Evolutionary conservation across 1,140 invertebrate species (phyloP).

Genomic region (Pseudomyrmex flavicornis): DNA sequence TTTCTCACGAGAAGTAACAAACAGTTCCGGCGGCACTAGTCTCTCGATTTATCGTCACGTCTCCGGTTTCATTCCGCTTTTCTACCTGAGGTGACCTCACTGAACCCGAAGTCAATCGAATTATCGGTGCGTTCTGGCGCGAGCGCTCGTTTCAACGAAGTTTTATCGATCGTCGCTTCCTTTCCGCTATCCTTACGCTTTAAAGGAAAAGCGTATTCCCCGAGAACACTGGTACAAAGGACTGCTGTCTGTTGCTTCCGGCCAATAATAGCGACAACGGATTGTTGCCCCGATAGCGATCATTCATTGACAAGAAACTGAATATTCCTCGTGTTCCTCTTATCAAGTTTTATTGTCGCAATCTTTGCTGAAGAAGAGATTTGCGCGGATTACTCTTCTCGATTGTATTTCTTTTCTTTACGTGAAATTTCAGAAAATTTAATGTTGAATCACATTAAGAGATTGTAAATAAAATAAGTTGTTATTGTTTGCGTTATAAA

Average conservation of each 20-base stretch:
- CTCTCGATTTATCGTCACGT: slow-evolving; percentile 66
- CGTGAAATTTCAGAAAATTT: background rate
- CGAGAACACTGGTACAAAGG: slow-evolving; percentile 14
- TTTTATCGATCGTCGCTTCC: slow-evolving; percentile 67
- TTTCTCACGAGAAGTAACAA: slow-evolving; percentile 61
- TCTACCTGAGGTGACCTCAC: slow-evolving; percentile 57
- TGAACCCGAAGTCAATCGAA: slow-evolving; percentile 70
- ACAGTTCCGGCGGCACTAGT: slow-evolving; percentile 64
- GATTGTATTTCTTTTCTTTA: background rate
- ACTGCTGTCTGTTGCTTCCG: slow-evolving; percentile 36
- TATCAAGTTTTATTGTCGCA: background rate
- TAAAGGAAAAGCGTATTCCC: slow-evolving; percentile 58
- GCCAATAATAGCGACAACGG: slow-evolving; percentile 48
- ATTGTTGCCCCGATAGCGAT: slow-evolving; percentile 46
- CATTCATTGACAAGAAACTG: slow-evolving; percentile 35
- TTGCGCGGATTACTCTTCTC: background rate
- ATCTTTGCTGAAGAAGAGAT: background rate
- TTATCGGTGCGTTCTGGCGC: slow-evolving; percentile 72
- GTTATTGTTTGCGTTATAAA: background rate
- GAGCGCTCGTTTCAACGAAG: slow-evolving; percentile 69
- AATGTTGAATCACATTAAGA: too few species aligned
- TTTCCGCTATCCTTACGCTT: slow-evolving; percentile 56
- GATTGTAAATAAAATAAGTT: background rate
- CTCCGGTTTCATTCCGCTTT: slow-evolving; percentile 67
- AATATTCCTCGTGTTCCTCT: slow-evolving; percentile 22